Evolutionary conservation across 2,797 vertebrate genomes (phyloP).

Genomic region (Xenopus petersii): DNA sequence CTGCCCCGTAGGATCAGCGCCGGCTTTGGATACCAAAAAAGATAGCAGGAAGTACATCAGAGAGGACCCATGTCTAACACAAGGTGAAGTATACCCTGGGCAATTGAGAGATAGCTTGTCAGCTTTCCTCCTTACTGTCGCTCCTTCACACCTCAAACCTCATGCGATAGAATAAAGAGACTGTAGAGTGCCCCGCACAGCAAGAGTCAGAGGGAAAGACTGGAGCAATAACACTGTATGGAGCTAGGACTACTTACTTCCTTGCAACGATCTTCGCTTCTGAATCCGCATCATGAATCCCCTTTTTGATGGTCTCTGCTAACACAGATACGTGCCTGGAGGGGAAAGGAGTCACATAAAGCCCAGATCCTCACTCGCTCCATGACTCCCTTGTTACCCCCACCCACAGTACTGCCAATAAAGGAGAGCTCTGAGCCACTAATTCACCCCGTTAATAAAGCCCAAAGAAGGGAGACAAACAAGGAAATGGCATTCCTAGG

Average conservation of each 20-base stretch:
- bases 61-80: too few relatives aligned
- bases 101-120: too few relatives aligned
- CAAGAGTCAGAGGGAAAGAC: background rate
- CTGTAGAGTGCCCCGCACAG: background rate
- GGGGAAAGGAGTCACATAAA: constrained; percentile 61
- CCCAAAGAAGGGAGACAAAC: constrained; percentile 45
- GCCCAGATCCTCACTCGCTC: background rate
- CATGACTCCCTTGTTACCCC: background rate
- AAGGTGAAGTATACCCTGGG: too few relatives aligned
- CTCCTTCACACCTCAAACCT: too few relatives aligned
- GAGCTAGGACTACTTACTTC: constrained; percentile 77
- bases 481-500: constrained; percentile 57
- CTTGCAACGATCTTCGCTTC: constrained; percentile 94
- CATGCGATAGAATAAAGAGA: too few relatives aligned
- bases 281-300: constrained; percentile 94
- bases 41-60: too few relatives aligned
- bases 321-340: constrained; percentile 92
- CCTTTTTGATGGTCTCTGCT: constrained; percentile 96
- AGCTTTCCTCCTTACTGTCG: too few relatives aligned
- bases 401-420: constrained; percentile 1
- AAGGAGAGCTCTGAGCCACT: constrained; percentile 19
- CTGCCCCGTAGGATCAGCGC: too few relatives aligned
- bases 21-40: too few relatives aligned
- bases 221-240: too few relatives aligned
- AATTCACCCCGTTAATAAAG: constrained; percentile 35